Evolutionary conservation across 2,797 vertebrate species (phyloP).

Genomic region (Rousettus madagascariensis): DNA sequence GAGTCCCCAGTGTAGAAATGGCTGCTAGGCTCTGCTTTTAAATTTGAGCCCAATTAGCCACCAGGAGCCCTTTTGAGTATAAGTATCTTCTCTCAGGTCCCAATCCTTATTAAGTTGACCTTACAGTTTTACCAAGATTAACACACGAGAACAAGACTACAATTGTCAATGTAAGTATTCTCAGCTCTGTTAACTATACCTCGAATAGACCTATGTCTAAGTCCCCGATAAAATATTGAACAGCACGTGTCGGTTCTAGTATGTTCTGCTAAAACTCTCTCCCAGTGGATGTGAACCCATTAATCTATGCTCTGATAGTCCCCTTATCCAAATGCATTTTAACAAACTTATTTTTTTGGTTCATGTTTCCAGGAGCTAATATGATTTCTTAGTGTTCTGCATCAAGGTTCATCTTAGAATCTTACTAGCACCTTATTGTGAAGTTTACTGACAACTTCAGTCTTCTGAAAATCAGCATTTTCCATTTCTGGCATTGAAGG

Average conservation of each 20-base stretch:
- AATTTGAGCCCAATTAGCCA: background rate
- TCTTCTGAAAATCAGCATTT: background rate
- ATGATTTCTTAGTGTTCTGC: no score
- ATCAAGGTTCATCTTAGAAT: background rate
- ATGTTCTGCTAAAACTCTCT: background rate
- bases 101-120: background rate
- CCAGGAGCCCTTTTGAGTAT: background rate
- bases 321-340: accelerated
- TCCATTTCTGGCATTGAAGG: background rate
- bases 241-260: background rate
- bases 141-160: background rate
- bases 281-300: background rate
- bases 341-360: background rate
- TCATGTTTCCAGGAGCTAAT: background rate
- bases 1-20: background rate
- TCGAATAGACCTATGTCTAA: background rate
- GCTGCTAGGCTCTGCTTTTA: background rate
- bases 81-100: background rate
- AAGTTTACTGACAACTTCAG: background rate
- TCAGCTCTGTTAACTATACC: background rate
- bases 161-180: background rate
- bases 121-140: background rate
- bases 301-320: background rate
- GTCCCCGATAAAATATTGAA: background rate
- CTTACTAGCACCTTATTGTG: no score